Base-by-base conservation (phyloP, 1,140 invertebrate species). In the Carposina sasakii region DNA sequence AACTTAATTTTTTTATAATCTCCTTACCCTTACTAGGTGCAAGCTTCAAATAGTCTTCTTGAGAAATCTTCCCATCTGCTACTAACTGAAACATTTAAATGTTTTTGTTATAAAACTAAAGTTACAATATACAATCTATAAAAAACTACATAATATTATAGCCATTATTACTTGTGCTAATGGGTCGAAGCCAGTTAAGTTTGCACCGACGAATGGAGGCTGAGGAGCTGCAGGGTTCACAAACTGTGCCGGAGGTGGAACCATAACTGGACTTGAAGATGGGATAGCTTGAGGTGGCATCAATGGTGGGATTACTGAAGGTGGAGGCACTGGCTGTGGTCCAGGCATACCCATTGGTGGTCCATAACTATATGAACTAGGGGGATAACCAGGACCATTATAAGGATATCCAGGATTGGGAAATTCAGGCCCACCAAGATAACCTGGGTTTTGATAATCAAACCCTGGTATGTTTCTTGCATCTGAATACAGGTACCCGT, bases 21-120 rank as follows among this genome's bases (percentile, higher is more conserved):
- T n/a, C 30, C 30, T 40, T 71, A 82, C 78, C 73, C 72, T 79
- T 83, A 48, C 70, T 81, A 47, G 79, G 79, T 31, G 74, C 67
- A 20, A 83, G 63, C 48, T 83, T 83, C 39, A 81, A 53, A 54
- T 79, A 83, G 57, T 83, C 79, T 55, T 77, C 76, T 66, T 78
- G 62, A 24, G 77, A 79, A 46, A 83, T 62, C 48, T 74, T 81
- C 23, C 79, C 79, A 52, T 83, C 79, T 39, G 76, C 76, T 31
- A 81, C 71, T 67, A 83, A 63, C 79, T 83, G 76, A 58, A 82
- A 82, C 52, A 66, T 62, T 52, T 34, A 54, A 2, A 45, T 33
- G 37, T 40, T 24, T 51, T 31, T 21, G 31, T 52, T 50, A 42
- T 21, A 46, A 30, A 53, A 42, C 23, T 44, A 40, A 43, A 42